phyloP scores from a whole-genome alignment of 2,888 invertebrate species.

The Bombyx huttoni region DNA sequence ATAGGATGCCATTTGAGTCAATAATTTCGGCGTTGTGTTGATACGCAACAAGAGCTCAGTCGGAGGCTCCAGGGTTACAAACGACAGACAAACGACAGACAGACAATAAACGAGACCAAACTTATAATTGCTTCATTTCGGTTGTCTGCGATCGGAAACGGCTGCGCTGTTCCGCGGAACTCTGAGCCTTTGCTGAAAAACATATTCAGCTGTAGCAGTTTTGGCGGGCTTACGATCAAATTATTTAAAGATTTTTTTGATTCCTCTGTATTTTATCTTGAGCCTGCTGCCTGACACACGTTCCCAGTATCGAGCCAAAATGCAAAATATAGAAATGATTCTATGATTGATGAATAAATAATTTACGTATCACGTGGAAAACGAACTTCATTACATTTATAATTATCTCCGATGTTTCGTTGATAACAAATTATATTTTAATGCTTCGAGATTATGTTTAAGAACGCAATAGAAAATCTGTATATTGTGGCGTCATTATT shows the following conservation, averaged over 20 bases:
- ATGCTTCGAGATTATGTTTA: not conserved
- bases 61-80: slow-evolving; percentile 7
- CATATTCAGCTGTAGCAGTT: not conserved
- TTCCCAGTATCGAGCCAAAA: not conserved
- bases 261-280: no score
- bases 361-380: not conserved
- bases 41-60: not conserved
- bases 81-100: slow-evolving; percentile 66
- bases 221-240: not conserved
- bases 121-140: slow-evolving; percentile 70
- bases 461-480: not conserved
- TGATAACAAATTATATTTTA: not conserved
- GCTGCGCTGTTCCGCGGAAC: slow-evolving; percentile 3
- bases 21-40: not conserved
- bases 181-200: not conserved
- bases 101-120: slow-evolving; percentile 65
- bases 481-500: not conserved
- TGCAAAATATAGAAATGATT: not conserved
- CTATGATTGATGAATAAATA: not conserved
- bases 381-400: slow-evolving; percentile 12
- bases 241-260: no score
- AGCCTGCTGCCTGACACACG: no score
- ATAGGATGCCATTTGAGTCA: not conserved
- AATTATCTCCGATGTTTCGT: not conserved
- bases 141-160: slow-evolving; percentile 24